Base-by-base conservation (phyloP, 1,140 invertebrate genomes). In the Drosophila truncata region DNA sequence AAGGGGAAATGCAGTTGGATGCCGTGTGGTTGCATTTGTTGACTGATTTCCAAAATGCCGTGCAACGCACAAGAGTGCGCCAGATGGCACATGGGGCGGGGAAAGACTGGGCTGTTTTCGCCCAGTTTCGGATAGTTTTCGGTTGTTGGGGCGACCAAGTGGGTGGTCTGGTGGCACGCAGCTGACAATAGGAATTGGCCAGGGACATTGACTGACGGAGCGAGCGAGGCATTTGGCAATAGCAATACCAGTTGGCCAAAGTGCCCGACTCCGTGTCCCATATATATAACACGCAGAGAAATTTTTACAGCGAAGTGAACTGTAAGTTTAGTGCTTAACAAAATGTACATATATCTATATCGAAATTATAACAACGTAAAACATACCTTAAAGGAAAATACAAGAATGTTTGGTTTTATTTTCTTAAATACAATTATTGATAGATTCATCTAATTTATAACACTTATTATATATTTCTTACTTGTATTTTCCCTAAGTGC, bases 151-250 rank as follows among this genome's bases (percentile, higher is more conserved):
- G 18, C 29, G 29, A n/a, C 18, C 37, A 14, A 44, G 37, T 39
- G 66, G 64, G 67, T 35, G 70, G 44, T 11, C 52, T 33, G 35
- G 27, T 60, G 44, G 67, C 65, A 65, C 78, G 59, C 78, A 76
- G 66, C 62, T 70, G 86, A 90, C 81, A 91, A 90, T 90, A 67
- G 78, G 62, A 85, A 90, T 90, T 85, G 85, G 71, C 86, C 54
- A 39, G 85, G 85, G 85, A 88, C 46, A 39, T 69, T 41, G 64
- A 50, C 39, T 50, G 79, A 42, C 42, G 57, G 54, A 58, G 39
- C 65, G 41, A 58, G 25, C 52, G 62, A 57, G 50, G 69, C 70
- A 74, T 74, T 69, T 76, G 63, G 58, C 81, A 84, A 84, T 80
- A 74, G 63, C 75, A 77, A 78, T 78, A 77, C 55, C 66, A 70